Conservation (phyloP, 2,797 vertebrate genomes). For the Antrozous pallidus region DNA sequence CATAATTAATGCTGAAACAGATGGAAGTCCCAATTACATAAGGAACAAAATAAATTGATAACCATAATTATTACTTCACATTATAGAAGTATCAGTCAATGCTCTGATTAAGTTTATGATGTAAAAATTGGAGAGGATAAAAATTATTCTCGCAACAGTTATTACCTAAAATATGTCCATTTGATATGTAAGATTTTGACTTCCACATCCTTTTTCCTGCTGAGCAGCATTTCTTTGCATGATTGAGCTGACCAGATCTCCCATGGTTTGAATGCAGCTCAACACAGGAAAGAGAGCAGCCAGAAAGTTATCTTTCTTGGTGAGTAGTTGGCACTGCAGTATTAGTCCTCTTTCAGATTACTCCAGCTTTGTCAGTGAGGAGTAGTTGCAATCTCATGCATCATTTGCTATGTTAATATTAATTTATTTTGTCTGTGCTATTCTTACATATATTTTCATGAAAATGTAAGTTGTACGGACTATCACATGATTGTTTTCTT, state of each 20-base stretch:
- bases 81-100: not conserved
- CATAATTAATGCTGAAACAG: not conserved
- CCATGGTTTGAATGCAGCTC: not conserved
- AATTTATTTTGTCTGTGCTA: not conserved
- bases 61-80: not conserved
- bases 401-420: not conserved
- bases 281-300: not conserved
- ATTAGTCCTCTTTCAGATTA: not conserved
- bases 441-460: not conserved
- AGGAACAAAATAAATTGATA: not conserved
- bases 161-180: not conserved
- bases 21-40: not conserved
- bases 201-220: not conserved
- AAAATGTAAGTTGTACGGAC: not conserved
- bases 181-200: not conserved
- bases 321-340: not conserved
- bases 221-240: not conserved
- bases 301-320: not conserved
- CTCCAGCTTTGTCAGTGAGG: not conserved
- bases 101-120: not conserved
- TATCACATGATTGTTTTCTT: not conserved
- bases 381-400: conserved; percentile 15
- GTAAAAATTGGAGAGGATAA: not conserved
- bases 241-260: not conserved
- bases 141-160: not conserved